These are phyloP conservation scores for Vireo altiloquus DNA, from an alignment of 2,113 vertebrate species.

Conservation along the genomic window DNA sequence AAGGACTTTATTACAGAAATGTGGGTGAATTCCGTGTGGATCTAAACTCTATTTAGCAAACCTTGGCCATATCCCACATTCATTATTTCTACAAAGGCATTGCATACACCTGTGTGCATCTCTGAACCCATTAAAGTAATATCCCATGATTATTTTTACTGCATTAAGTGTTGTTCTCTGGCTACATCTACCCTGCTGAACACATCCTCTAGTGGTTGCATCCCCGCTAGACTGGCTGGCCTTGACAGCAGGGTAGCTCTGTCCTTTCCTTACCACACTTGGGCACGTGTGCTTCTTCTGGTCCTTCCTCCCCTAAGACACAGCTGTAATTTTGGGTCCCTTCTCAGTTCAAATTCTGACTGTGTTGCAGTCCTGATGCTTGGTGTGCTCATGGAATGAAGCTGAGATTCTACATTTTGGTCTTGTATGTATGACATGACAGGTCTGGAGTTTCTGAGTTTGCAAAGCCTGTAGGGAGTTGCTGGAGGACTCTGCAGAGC, in stretches of 20 bases:
- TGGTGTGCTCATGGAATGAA: neutral
- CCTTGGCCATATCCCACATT: neutral
- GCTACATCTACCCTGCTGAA: neutral
- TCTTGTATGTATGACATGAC: neutral
- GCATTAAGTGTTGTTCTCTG: neutral
- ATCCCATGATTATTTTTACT: neutral
- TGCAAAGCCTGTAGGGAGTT: neutral
- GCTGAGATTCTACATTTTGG: neutral
- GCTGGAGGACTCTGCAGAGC: neutral
- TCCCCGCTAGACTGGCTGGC: neutral
- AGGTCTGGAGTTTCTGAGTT: neutral
- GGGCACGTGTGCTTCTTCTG: neutral
- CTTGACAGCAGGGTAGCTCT: neutral
- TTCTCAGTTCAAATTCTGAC: neutral
- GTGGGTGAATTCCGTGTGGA: neutral
- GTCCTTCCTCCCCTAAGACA: neutral
- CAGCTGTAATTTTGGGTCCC: neutral
- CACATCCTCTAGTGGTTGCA: neutral
- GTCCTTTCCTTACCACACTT: neutral
- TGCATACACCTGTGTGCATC: rapidly evolving
- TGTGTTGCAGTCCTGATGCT: neutral
- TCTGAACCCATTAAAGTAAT: neutral
- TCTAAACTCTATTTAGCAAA: neutral
- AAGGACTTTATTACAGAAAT: neutral
- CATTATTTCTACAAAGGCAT: neutral